phyloP scores from a whole-genome alignment of 2,797 vertebrate genomes.

The Garrulus glandarius region DNA sequence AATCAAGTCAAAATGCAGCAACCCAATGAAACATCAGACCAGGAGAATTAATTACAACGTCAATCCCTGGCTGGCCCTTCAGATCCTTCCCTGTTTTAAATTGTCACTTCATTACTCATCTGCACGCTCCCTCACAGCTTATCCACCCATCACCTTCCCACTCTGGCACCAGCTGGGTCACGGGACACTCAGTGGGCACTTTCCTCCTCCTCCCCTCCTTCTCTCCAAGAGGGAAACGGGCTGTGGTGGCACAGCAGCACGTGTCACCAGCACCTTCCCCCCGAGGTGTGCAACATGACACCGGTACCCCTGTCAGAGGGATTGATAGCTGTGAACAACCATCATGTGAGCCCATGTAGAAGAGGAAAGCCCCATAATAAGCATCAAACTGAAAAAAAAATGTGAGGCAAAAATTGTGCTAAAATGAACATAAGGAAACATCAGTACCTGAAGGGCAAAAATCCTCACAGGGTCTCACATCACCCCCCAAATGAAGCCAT shows the following conservation, averaged over 20 bases:
- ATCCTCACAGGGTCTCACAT: neutral
- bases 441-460: neutral
- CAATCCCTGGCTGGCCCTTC: neutral
- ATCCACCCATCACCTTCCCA: neutral
- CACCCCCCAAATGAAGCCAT: neutral
- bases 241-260: neutral
- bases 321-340: neutral
- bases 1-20: neutral
- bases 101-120: neutral
- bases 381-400: accelerated
- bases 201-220: neutral
- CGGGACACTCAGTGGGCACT: neutral
- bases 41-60: neutral
- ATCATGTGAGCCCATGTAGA: neutral
- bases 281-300: neutral
- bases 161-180: neutral
- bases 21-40: neutral
- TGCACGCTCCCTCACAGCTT: neutral
- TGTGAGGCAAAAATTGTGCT: neutral
- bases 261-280: neutral
- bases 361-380: neutral
- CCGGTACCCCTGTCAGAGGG: neutral
- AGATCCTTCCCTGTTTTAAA: neutral
- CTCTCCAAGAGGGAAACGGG: neutral
- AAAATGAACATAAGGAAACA: neutral